These are phyloP conservation scores for Laterallus jamaicensis DNA, from an alignment of 2,113 vertebrate genomes.

Conservation along the genomic window DNA sequence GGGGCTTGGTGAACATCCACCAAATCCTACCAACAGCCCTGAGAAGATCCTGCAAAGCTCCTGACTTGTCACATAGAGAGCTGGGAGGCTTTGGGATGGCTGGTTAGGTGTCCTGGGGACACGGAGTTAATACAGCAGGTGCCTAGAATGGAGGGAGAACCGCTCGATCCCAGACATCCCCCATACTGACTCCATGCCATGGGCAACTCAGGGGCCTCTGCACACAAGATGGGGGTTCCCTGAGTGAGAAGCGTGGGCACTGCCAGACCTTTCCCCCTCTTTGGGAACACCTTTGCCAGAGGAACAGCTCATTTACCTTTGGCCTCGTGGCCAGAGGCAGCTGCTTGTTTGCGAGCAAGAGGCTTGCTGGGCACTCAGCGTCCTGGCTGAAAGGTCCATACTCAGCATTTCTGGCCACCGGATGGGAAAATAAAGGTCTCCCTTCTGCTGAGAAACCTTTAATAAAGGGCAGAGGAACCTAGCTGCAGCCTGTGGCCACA, in stretches of 20 bases:
- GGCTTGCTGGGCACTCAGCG: background rate
- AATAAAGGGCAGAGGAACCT: background rate
- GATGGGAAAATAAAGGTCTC: background rate
- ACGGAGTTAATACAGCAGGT: too few relatives aligned
- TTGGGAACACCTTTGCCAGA: background rate
- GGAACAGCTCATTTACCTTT: background rate
- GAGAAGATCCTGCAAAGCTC: too few relatives aligned
- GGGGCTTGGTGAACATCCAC: background rate
- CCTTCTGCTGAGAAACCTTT: background rate
- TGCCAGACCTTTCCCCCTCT: background rate
- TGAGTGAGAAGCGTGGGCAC: background rate
- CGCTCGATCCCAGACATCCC: background rate
- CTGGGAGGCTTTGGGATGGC: fast-evolving
- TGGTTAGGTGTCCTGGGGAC: fast-evolving
- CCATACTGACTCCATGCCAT: background rate
- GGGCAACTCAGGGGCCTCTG: fast-evolving
- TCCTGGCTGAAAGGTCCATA: background rate
- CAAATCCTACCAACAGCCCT: background rate
- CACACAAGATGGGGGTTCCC: fast-evolving
- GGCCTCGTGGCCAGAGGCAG: background rate
- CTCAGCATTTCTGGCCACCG: background rate
- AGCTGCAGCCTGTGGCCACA: background rate
- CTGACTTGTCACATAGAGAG: fast-evolving
- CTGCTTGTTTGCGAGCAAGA: background rate
- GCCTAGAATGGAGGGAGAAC: too few relatives aligned